Base-by-base conservation (phyloP, 2,888 invertebrate species). In the Drosophila trichaetosa region DNA sequence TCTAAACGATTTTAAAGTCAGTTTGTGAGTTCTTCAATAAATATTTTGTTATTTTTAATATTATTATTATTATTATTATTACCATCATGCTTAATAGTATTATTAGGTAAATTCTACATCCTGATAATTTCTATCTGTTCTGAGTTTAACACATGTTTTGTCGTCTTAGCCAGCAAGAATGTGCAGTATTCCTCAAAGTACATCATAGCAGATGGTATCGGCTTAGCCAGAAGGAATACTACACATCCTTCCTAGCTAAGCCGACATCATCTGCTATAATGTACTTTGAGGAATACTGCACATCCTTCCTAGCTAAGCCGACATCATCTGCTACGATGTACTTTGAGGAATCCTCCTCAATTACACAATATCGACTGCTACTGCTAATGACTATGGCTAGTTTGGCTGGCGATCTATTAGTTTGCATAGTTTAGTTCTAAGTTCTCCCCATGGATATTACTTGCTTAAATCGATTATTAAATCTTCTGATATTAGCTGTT, bases 101-200 rank as follows among this genome's bases (percentile, higher is more conserved):
- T 21, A 13, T 46, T 6, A 42, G 2, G 2, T 11, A 0, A 1
- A 16, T 46, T 16, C 0, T 13, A 21, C 21, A 13, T 16, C 4
- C 46, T 21, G 2, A 2, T 10, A 2, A 6, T n/a, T 2, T n/a
- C n/a, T 11, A n/a, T n/a, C 1, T 1, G 0, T 21, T 21, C 6
- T n/a, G 42, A n/a, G n/a, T 0, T 11, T 1, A 5, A 2, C 6
- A 13, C 4, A 46, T 46, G 21, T 46, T 46, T 4, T 13, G 0
- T 31, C 31, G 10, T 10, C 10, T 10, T 31, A 31, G 0, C 10
- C 31, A 31, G n/a, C n/a, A n/a, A n/a, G n/a, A n/a, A n/a, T n/a
- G n/a, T n/a, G n/a, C n/a, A n/a, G 10, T 31, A 10, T 31, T 31
- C 10, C 13, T 42, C 31, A 0, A 31, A 31, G 2, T 8, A 8